Base-by-base conservation (phyloP, 1,140 invertebrate species). In the Tetranychus cinnabarinus region DNA sequence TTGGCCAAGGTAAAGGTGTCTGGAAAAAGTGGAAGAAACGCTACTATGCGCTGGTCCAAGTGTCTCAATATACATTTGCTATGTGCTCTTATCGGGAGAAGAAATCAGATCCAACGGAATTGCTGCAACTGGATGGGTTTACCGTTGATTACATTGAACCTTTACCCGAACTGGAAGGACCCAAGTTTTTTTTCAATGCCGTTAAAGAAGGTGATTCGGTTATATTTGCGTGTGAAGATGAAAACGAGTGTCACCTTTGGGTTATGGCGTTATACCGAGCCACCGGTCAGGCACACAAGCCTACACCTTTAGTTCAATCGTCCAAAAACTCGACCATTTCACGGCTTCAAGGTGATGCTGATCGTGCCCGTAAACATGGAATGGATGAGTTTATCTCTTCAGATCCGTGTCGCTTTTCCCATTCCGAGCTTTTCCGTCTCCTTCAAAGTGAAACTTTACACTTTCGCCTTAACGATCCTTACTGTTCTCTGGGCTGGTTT, bases 21-120 rank as follows among this genome's bases (percentile, higher is more conserved):
- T 99, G 95, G 95, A 95, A 97, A 70, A 98, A 98, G 72, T 98
- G 93, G 92, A 98, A 98, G 75, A 88, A 88, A 69, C 79, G 96
- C 62, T 99, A 97, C 75, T 96, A 90, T 79, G 90, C 97, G 62
- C 75, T 99, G 59, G 93, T 98, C 48, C 95, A 99, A 80, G 91
- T 96, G 23, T 97, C 92, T 48, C 96, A 99, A 77, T 99, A 98
- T 74, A 97, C 93, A 42, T 99, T 99, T 79, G 95, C 93, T 36
- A 91, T 99, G 81, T 98, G 96, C 75, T 97, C 88, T 69, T 99
- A 97, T 73, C 88, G 96, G 72, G 92, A 98, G 72, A 98, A 97
- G 75, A 97, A 97, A 75, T 87, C 90, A 33, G 93, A 98, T 73
- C 95, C 96, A 1, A 91, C 90, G 55, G 96, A 98, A 76, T 96